Percentiles rank a stretch among this genome's conserved stretches.
Evolutionary conservation across 2,888 invertebrate species (phyloP).

Genomic region (Mongoloraphidia duomilia): DNA sequence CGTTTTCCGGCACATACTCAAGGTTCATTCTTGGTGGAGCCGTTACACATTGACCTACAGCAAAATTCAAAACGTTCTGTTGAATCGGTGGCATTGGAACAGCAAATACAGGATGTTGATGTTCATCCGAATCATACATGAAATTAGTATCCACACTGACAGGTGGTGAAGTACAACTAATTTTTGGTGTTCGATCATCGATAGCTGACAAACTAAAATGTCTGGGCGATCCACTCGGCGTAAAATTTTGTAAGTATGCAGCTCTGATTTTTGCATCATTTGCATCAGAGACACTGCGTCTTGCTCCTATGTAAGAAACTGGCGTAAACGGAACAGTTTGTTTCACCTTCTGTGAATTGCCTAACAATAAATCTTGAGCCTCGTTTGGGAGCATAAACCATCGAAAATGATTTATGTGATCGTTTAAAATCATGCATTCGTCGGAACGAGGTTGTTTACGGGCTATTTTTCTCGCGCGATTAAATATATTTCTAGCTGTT

Average conservation of each 20-base stretch:
- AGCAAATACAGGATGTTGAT: constrained; percentile 31
- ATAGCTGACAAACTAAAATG: constrained; percentile 57
- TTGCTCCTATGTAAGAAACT: constrained; percentile 32
- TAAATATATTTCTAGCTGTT: constrained; percentile 64
- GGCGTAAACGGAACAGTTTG: constrained; percentile 65
- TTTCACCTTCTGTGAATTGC: constrained; percentile 61
- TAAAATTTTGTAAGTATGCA: neutral
- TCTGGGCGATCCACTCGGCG: constrained; percentile 34
- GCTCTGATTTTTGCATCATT: constrained; percentile 7
- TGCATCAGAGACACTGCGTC: constrained; percentile 13
- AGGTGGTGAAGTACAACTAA: constrained; percentile 27
- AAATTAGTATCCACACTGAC: constrained; percentile 28
- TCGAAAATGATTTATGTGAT: constrained; percentile 51
- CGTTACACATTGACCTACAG: constrained; percentile 51
- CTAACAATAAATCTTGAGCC: constrained; percentile 60
- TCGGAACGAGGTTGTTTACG: constrained; percentile 60
- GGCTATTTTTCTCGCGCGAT: constrained; percentile 59
- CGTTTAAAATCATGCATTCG: constrained; percentile 56
- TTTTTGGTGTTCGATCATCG: constrained; percentile 29
- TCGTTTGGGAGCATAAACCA: constrained; percentile 88
- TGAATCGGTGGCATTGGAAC: constrained; percentile 17
- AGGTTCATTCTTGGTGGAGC: constrained; percentile 26
- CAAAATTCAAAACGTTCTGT: constrained; percentile 43
- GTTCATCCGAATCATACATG: neutral
- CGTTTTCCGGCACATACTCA: constrained; percentile 17